Conservation (phyloP, 2,113 vertebrate species). For the Bostrychus sinensis region DNA sequence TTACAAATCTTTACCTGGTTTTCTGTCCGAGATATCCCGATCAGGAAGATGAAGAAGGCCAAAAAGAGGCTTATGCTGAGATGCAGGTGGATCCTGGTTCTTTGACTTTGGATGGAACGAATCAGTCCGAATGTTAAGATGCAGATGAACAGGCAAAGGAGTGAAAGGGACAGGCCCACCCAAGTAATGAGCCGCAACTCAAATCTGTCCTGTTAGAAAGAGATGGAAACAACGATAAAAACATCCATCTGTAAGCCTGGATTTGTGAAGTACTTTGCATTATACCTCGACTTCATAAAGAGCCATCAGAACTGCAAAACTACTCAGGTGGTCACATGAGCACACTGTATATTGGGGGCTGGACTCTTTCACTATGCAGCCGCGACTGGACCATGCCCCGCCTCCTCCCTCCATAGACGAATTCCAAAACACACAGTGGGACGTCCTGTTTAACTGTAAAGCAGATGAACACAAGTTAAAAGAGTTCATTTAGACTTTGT, state of each 20-base stretch:
- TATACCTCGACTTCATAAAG: conserved; percentile 82
- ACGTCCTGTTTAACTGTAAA: conserved; percentile 6
- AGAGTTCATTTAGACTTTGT: neutral
- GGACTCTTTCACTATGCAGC: conserved; percentile 67
- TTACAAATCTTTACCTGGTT: conserved; percentile 65
- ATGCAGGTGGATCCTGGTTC: conserved; percentile 88
- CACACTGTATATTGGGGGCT: conserved; percentile 67
- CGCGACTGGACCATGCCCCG: conserved; percentile 77
- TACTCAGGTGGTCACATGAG: conserved; percentile 84
- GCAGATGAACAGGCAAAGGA: conserved; percentile 82
- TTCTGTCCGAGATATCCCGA: conserved; percentile 71
- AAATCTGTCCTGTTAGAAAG: conserved; percentile 69
- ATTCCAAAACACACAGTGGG: conserved; percentile 85
- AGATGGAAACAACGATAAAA: neutral
- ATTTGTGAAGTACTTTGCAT: neutral
- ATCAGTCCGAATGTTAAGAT: conserved; percentile 85
- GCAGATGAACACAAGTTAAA: neutral
- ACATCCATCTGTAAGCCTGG: neutral
- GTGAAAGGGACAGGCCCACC: conserved; percentile 82
- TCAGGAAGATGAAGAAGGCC: conserved; percentile 81
- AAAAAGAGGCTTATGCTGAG: conserved; percentile 86
- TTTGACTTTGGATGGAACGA: conserved; percentile 80
- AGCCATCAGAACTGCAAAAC: conserved; percentile 87
- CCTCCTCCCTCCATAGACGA: neutral
- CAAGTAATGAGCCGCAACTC: conserved; percentile 79